Base-by-base conservation (phyloP, 2,113 vertebrate species). In the Tenebrosternarchus preto region DNA sequence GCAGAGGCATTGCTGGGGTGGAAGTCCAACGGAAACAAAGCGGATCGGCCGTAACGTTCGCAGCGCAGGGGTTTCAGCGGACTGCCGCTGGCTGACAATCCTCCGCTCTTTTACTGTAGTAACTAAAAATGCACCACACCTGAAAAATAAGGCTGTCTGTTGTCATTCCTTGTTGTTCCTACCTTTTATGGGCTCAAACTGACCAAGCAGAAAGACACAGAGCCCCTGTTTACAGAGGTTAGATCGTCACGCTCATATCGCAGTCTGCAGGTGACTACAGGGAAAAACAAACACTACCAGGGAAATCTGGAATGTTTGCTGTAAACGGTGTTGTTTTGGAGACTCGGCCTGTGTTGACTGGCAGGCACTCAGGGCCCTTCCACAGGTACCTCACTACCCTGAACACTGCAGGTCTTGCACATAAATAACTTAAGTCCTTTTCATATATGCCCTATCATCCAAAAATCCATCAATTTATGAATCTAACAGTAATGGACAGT, bases 1-100 rank as follows among this genome's bases (percentile, higher is more conserved):
- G 89, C 80, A 85, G 19, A 36, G 92, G 85, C 92, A 93, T 93
- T 57, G 76, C 29, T 6, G 56, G 55, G 2, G 5, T 19, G 36
- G 33, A 20, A 9, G 63, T 36, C 29, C 17, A 3, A 8, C n/a
- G 11, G n/a, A 66, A 76, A 67, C 1, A 7, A 46, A 15, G 0
- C 4, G 36, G 59, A 20, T 33, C 19, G 5, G 9, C 15, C 27
- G 0, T 36, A 63, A 31, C 22, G 36, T 16, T n/a, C 22, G 11
- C 2, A 2, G 9, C 4, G 50, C n/a, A 50, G 6, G 1, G 19
- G 19, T 17, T 33, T 36, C 33, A 9, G 20, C n/a, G 31, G 39
- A 68, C 1, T 39, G 6, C 0, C 2, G 39, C 5, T 53, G 2
- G 24, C 22, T 50, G 24, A 24, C 16, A 9, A 55, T 53, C 5